Conservation (phyloP, 2,113 vertebrate species). For the Clarias magur region DNA sequence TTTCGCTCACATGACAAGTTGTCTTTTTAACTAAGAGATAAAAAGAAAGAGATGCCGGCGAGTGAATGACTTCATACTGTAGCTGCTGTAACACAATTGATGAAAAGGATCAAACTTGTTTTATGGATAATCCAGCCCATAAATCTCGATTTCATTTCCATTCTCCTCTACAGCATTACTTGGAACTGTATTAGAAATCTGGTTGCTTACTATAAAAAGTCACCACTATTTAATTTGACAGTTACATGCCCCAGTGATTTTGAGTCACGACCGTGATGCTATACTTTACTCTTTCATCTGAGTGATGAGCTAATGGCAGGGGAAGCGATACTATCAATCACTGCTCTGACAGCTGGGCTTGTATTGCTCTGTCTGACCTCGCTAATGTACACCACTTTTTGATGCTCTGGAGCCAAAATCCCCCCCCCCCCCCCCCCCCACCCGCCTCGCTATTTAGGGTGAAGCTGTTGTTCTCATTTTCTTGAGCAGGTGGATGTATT, state of each 20-base stretch:
- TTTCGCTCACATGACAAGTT: neutral
- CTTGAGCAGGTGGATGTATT: slow-evolving; percentile 22
- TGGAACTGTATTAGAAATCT: neutral
- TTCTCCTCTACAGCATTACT: neutral
- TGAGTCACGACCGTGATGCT: slow-evolving; percentile 3
- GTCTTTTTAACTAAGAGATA: neutral
- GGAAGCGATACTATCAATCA: neutral
- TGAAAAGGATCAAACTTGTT: neutral
- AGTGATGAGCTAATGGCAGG: slow-evolving; percentile 13
- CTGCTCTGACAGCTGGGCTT: neutral
- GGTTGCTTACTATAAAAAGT: neutral
- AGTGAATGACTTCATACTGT: neutral
- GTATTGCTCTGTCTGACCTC: neutral
- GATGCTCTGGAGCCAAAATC: neutral
- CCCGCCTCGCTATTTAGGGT: neutral
- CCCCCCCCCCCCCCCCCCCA: too few species aligned
- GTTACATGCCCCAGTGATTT: neutral
- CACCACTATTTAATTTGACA: neutral
- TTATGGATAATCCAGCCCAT: neutral
- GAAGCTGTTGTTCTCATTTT: neutral
- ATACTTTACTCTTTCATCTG: neutral
- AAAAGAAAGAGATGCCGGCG: neutral
- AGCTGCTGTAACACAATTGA: neutral
- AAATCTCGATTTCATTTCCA: neutral
- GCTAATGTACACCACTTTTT: neutral